These are phyloP conservation scores for Kryphioiulus occultus DNA, from an alignment of 2,888 invertebrate species.

Conservation along the genomic window DNA sequence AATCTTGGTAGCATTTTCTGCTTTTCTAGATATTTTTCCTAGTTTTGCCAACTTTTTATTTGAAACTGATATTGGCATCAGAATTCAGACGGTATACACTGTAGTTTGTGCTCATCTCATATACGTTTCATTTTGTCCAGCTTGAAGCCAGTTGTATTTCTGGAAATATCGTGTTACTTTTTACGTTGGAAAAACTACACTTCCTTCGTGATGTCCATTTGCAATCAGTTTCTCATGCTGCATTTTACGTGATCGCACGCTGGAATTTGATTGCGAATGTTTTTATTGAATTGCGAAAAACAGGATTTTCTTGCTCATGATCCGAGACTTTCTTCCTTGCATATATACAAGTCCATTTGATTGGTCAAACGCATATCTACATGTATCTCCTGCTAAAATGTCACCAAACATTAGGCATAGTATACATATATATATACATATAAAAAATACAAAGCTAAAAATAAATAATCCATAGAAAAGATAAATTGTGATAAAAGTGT, in stretches of 20 bases:
- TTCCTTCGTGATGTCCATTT: background rate
- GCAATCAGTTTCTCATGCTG: background rate
- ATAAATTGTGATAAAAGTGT: no score
- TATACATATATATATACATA: no score
- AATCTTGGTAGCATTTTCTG: no score
- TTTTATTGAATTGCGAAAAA: background rate
- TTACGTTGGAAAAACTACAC: background rate
- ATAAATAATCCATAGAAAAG: no score
- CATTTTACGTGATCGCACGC: background rate
- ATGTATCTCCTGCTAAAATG: background rate
- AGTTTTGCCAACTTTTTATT: background rate
- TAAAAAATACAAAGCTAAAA: no score
- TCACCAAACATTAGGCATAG: background rate
- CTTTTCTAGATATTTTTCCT: no score
- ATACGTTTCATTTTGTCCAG: background rate
- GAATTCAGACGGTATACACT: background rate
- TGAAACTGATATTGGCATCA: background rate
- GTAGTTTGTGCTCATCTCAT: background rate
- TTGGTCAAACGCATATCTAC: background rate
- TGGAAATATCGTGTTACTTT: background rate
- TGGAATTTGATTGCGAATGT: background rate
- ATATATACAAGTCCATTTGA: slow-evolving; percentile 17
- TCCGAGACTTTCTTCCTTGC: slow-evolving; percentile 20
- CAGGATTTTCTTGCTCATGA: background rate
- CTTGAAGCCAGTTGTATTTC: background rate